Conservation (phyloP, 1,140 invertebrate genomes). For the Whitmania pigra region DNA sequence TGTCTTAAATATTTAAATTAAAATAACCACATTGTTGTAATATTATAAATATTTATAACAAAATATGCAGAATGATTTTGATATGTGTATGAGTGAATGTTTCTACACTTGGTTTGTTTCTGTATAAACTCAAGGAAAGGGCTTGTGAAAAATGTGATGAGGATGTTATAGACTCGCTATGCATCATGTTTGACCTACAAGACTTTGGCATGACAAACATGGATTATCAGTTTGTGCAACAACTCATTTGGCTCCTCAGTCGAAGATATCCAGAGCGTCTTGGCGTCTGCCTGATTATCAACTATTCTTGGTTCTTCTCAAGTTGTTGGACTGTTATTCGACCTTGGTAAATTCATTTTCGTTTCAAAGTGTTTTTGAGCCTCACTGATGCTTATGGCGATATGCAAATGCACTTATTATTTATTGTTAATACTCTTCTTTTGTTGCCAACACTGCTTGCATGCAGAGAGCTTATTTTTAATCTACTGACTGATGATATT, state of each 20-base stretch:
- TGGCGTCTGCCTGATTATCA: constrained; percentile 58
- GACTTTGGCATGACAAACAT: constrained; percentile 59
- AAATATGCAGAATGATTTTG: too few species aligned
- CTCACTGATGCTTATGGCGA: neutral
- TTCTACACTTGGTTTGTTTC: neutral
- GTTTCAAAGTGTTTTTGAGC: neutral
- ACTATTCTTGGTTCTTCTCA: constrained; percentile 56
- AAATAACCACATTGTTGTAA: too few species aligned
- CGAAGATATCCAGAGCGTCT: constrained; percentile 63
- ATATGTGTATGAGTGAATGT: too few species aligned
- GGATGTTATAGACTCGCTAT: constrained; percentile 62
- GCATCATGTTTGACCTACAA: constrained; percentile 61
- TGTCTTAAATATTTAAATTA: too few species aligned
- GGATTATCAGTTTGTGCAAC: constrained; percentile 63
- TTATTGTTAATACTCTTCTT: neutral
- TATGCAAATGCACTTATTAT: neutral
- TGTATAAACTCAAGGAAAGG: constrained; percentile 49
- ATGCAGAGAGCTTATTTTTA: neutral
- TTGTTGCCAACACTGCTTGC: neutral
- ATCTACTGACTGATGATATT: neutral
- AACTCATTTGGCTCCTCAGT: constrained; percentile 60
- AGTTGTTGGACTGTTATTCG: constrained; percentile 61
- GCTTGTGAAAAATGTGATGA: constrained; percentile 63
- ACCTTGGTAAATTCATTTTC: constrained; percentile 49
- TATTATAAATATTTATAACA: too few species aligned